Evolutionary conservation across 2,797 vertebrate species (phyloP).

Genomic region (Aldrovandia affinis): DNA sequence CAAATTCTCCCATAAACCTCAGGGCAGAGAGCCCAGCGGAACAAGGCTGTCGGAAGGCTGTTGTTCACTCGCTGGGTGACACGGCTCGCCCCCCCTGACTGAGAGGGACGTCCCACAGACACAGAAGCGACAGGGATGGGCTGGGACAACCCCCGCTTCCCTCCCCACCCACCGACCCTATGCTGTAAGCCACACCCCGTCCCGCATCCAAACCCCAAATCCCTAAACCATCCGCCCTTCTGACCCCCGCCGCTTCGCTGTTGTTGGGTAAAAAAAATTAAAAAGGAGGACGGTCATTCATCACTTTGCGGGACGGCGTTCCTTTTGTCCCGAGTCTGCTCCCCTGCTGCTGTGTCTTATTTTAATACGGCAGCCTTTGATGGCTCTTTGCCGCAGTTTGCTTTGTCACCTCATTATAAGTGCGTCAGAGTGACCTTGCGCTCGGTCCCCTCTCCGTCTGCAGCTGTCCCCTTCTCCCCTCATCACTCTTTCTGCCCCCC

Average conservation of each 20-base stretch:
- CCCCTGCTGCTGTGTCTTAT: conserved; percentile 44
- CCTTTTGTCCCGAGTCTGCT: conserved; percentile 45
- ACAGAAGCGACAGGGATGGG: neutral
- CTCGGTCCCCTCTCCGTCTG: conserved; percentile 46
- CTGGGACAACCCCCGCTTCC: neutral
- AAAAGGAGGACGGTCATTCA: conserved; percentile 62
- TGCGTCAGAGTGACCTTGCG: conserved; percentile 72
- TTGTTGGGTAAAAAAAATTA: conserved; percentile 49
- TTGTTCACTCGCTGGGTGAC: neutral
- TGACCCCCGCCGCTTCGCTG: neutral
- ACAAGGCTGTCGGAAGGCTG: neutral
- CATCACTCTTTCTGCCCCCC: conserved; percentile 49
- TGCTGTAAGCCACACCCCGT: conserved; percentile 17
- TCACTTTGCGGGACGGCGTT: conserved; percentile 62
- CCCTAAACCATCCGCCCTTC: neutral
- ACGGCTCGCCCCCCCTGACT: neutral
- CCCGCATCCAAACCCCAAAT: neutral
- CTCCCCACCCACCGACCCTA: conserved; percentile 23
- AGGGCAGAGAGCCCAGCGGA: neutral
- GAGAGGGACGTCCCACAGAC: neutral
- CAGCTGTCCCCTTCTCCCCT: conserved; percentile 50
- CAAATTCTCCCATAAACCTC: neutral
- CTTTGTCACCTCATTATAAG: conserved; percentile 71
- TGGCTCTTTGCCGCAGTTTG: conserved; percentile 54
- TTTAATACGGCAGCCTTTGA: conserved; percentile 49